These are phyloP conservation scores for Cossypha niveicapilla DNA, from an alignment of 2,797 vertebrate species.

Conservation along the genomic window DNA sequence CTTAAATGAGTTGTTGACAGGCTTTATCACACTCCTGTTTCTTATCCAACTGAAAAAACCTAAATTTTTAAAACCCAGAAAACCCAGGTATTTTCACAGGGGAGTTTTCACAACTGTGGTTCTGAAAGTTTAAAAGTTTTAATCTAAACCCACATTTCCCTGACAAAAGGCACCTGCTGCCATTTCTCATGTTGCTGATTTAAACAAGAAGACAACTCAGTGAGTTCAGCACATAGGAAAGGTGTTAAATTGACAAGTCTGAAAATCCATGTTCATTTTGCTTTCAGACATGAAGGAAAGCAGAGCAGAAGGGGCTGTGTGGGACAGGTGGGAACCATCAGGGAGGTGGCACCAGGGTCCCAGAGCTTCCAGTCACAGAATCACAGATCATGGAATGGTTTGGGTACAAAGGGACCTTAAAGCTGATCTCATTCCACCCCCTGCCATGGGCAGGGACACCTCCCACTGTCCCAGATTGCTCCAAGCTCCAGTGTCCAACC, in stretches of 20 bases:
- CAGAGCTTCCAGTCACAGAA: background rate
- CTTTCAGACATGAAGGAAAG: background rate
- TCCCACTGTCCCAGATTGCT: fast-evolving
- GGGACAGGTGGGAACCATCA: background rate
- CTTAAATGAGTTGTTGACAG: background rate
- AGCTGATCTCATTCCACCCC: fast-evolving
- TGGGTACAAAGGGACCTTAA: background rate
- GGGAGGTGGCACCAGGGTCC: fast-evolving
- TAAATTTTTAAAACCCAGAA: background rate
- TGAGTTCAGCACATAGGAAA: background rate
- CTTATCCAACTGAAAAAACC: background rate
- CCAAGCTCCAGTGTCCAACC: fast-evolving
- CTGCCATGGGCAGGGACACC: background rate
- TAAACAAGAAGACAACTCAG: background rate
- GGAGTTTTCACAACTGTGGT: fast-evolving
- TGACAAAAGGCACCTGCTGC: background rate
- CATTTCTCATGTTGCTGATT: background rate
- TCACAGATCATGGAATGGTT: background rate
- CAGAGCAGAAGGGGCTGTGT: fast-evolving
- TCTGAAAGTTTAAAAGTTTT: background rate
- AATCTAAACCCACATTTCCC: background rate
- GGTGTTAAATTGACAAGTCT: background rate
- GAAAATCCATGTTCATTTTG: background rate
- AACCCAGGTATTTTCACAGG: background rate
- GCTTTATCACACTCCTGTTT: background rate